A percentile compares a stretch with the other conserved stretches of the same genome.
Conservation (phyloP, 2,113 vertebrate species). For the Syngnathus floridae region DNA sequence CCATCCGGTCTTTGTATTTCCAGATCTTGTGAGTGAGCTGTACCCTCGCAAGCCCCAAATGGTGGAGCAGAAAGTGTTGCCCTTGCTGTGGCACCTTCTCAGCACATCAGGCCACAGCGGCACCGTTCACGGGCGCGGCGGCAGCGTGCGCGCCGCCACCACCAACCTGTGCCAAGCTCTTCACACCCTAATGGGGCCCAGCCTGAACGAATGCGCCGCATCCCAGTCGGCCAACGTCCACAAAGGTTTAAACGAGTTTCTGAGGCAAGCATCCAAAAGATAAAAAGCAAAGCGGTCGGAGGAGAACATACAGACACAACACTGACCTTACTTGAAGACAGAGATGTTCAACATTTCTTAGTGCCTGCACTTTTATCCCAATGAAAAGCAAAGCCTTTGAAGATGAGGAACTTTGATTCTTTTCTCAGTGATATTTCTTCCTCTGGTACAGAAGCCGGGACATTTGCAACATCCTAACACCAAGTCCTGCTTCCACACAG, state of each 20-base stretch:
- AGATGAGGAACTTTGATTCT: slow-evolving; percentile 38
- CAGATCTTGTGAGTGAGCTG: slow-evolving; percentile 80
- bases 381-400: slow-evolving; percentile 39
- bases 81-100: slow-evolving; percentile 84
- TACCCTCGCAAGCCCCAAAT: slow-evolving; percentile 82
- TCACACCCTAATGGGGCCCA: slow-evolving; percentile 78
- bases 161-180: slow-evolving; percentile 77
- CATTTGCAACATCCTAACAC: slow-evolving; percentile 38
- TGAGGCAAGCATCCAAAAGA: slow-evolving; percentile 58
- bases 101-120: slow-evolving; percentile 75
- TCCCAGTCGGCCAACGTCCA: slow-evolving; percentile 73
- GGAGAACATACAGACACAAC: slow-evolving; percentile 35
- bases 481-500: slow-evolving; percentile 55
- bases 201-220: slow-evolving; percentile 70
- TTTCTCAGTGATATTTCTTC: slow-evolving; percentile 52
- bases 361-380: slow-evolving; percentile 72
- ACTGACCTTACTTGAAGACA: slow-evolving; percentile 64
- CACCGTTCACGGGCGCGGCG: slow-evolving; percentile 72
- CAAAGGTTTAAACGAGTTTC: slow-evolving; percentile 75
- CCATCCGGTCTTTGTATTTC: slow-evolving; percentile 3
- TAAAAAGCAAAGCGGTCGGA: slow-evolving; percentile 15
- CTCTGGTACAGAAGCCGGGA: slow-evolving; percentile 45
- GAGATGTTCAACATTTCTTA: slow-evolving; percentile 56
- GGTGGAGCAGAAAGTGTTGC: slow-evolving; percentile 83
- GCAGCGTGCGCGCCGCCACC: slow-evolving; percentile 75